Conservation (phyloP, 2,888 invertebrate genomes). For the Gymnoscelis rufifasciata region DNA sequence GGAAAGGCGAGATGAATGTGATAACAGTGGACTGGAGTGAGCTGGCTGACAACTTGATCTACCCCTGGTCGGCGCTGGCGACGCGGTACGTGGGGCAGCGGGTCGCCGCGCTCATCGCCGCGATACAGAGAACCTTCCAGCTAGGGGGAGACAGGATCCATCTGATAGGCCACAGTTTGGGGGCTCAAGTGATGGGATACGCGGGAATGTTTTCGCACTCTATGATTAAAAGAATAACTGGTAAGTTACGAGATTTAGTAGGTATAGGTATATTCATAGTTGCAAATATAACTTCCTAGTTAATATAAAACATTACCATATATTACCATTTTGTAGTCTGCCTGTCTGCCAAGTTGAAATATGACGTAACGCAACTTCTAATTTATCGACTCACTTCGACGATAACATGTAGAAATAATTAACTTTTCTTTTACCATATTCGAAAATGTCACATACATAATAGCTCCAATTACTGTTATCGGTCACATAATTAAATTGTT, state of each 20-base stretch:
- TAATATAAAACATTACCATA: too few relatives aligned
- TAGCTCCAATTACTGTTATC: too few relatives aligned
- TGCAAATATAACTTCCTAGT: too few relatives aligned
- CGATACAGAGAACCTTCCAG: conserved; percentile 38
- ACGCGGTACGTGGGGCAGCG: conserved; percentile 65
- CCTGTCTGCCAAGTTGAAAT: too few relatives aligned
- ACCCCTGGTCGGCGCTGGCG: conserved; percentile 62
- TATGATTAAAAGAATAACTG: conserved; percentile 79
- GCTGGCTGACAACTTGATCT: conserved; percentile 54
- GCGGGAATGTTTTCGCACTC: conserved; percentile 68
- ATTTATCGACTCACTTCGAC: too few relatives aligned
- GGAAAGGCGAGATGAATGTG: conserved; percentile 67
- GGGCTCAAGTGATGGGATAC: conserved; percentile 81
- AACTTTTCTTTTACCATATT: too few relatives aligned
- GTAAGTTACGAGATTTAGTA: conserved; percentile 39
- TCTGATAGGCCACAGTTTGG: conserved; percentile 78
- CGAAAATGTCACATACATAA: too few relatives aligned
- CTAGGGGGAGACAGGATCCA: conserved; percentile 46
- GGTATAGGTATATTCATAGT: too few relatives aligned
- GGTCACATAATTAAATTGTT: too few relatives aligned
- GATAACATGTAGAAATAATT: too few relatives aligned
- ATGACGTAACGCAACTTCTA: too few relatives aligned
- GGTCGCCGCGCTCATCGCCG: conserved; percentile 48
- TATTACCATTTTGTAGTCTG: too few relatives aligned
- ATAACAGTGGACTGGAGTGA: conserved; percentile 71